Evolutionary conservation across 2,888 invertebrate species (phyloP), one percentile per base, ranked within the genome.

Genomic region (Troides aeacus): DNA sequence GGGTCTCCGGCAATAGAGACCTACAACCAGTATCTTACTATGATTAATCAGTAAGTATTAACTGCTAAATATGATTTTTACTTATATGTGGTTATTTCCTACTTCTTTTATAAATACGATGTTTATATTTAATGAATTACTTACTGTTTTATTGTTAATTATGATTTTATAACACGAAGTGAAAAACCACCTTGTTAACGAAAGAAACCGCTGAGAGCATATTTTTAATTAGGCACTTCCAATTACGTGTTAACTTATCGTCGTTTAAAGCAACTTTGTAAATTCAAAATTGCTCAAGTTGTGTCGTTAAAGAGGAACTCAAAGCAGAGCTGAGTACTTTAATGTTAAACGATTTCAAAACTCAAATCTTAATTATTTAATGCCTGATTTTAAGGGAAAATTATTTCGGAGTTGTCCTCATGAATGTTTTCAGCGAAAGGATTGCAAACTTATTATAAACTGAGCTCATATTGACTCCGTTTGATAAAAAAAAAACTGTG

Each of bases 171-270:
- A 36, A 18, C 17, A 36, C 36, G n/a, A 30, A 39, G 36, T 36
- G 36, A 56, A 60, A 60, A 21, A 15, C 21, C 8, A 18, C 36
- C 8, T 21, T 15, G n/a, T n/a, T 36, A 66, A 17, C n/a, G 36
- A 39, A 60, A 50, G 66, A 62, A 67, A 56, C 66, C 56, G 42
- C 42, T 23, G 10, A 39, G 39, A 67, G 56, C 46, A 18, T 56
- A 36, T 62, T 56, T 67, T 62, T 67, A 67, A 67, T 67, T 62
- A 62, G 53, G 53, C 56, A 56, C 56, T 67, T 56, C 66, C 56
- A 66, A 67, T 67, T 67, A 67, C 61, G 66, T 67, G 66, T 67
- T 56, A 61, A 62, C 56, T 67, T 67, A 62, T 56, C 53, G 62
- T 42, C 56, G 24, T 39, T 62, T 30, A 56, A 23, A 42, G 62